Evolutionary conservation across 1,140 invertebrate species (phyloP).

Genomic region (Drosophila kanapiae): DNA sequence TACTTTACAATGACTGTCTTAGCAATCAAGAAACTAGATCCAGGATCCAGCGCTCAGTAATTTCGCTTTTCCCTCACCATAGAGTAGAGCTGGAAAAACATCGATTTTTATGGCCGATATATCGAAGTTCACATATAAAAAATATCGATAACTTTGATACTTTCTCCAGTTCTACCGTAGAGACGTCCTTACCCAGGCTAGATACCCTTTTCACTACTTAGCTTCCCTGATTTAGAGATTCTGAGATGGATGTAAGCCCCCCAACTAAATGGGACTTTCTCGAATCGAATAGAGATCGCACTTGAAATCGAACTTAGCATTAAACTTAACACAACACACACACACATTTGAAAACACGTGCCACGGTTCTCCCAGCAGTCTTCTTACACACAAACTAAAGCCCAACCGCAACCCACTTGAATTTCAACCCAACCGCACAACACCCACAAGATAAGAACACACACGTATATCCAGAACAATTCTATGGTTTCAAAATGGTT

Average conservation of each 20-base stretch:
- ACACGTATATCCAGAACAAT: slow-evolving; percentile 64
- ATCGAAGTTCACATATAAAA: too few relatives aligned
- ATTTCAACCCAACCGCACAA: slow-evolving; percentile 37
- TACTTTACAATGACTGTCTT: slow-evolving; percentile 53
- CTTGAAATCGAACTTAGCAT: slow-evolving; percentile 41
- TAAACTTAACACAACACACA: slow-evolving; percentile 11
- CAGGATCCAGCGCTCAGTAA: slow-evolving; percentile 35
- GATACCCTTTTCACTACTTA: slow-evolving; percentile 12
- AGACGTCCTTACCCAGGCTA: neutral
- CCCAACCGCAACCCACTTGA: slow-evolving; percentile 48
- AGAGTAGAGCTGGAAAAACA: neutral
- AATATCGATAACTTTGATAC: too few relatives aligned
- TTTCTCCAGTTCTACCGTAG: neutral
- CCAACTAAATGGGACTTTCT: neutral
- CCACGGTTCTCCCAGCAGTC: slow-evolving; percentile 24
- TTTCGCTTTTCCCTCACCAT: slow-evolving; percentile 18
- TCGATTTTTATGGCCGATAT: too few relatives aligned
- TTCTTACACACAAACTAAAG: neutral
- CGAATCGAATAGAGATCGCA: slow-evolving; percentile 10
- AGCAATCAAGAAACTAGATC: slow-evolving; percentile 36
- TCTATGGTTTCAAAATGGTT: slow-evolving; percentile 84
- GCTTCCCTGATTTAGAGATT: slow-evolving; percentile 25
- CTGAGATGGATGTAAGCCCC: slow-evolving; percentile 8
- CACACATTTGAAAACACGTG: slow-evolving; percentile 24
- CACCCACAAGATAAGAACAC: slow-evolving; percentile 33